These are phyloP conservation scores for Eubasilissa regina DNA, from an alignment of 1,140 invertebrate genomes.

Conservation along the genomic window DNA sequence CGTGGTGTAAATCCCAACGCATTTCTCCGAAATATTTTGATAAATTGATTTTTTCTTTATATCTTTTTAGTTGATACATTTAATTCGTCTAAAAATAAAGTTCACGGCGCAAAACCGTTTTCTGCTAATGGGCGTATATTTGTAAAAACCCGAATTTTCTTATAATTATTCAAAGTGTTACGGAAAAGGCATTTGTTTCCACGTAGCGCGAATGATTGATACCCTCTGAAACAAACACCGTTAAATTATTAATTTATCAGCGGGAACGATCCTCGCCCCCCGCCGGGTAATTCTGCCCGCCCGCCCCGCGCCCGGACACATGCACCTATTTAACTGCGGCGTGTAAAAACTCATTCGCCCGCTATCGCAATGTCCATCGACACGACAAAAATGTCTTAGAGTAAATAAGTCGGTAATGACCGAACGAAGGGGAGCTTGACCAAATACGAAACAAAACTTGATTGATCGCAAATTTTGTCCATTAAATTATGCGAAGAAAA, in stretches of 20 bases:
- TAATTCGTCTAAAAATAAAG: neutral
- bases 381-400: slow-evolving; percentile 58
- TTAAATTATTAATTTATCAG: slow-evolving; percentile 59
- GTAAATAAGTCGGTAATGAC: slow-evolving; percentile 58
- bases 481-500: too few relatives aligned
- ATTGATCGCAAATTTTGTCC: neutral
- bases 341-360: slow-evolving; percentile 51
- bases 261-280: slow-evolving; percentile 43
- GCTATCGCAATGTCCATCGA: slow-evolving; percentile 55
- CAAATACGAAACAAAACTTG: neutral
- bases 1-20: too few relatives aligned
- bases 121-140: slow-evolving; percentile 21
- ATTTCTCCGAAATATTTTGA: too few relatives aligned
- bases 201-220: slow-evolving; percentile 55
- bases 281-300: slow-evolving; percentile 12
- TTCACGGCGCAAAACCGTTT: slow-evolving; percentile 1
- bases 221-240: slow-evolving; percentile 53
- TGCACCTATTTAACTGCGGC: slow-evolving; percentile 46
- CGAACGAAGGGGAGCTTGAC: slow-evolving; percentile 29
- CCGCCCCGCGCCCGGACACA: neutral
- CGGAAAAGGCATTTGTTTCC: slow-evolving; percentile 29
- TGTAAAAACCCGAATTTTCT: slow-evolving; percentile 14
- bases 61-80: too few relatives aligned
- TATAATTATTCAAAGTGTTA: slow-evolving; percentile 29
- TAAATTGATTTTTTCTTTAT: too few relatives aligned